Evolutionary conservation across 1,140 invertebrate species (phyloP), one percentile per base, ranked within the genome.

Genomic region (Maconellicoccus hirsutus): DNA sequence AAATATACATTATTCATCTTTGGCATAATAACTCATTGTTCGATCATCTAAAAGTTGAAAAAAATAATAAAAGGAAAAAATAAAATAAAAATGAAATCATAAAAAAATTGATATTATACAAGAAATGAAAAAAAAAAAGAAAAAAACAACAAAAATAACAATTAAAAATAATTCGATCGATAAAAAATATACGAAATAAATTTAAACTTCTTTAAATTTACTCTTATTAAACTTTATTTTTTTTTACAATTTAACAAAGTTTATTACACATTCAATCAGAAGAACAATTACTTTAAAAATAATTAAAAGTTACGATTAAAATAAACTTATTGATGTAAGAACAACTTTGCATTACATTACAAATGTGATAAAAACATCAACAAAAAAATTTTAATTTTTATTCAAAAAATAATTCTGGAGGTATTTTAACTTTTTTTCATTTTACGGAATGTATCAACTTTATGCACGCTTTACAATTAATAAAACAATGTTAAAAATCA

Each of bases 241-340:
- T 66, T 23, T 66, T 66, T 23, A 66, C 22, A 25, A 23, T 10
- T 8, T 66, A 26, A 25, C 61, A 66, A 66, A 10, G 25, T 66
- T 66, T 25, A 66, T 66, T 66, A 23, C 21, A 66, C 10, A 23
- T 66, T 25, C 61, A 66, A 66, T 66, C 16, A 16, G 2, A 8
- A 26, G 25, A 23, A 66, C 21, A 23, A 25, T 66, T 66, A 66
- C 61, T 66, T 66, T 66, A 66, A 66, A 23, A 66, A 66, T 66
- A 66, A 66, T 66, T 66, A 66, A 66, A 66, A 66, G n/a, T 52
- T 52, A 52, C n/a, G n/a, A 66, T 66, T 66, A 66, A 66, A 66
- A 66, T 66, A 16, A 66, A 23, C 61, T 66, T 66, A 66, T 25
- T 25, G 21, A 66, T 23, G 61, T 66, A 66, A 26, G 16, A 66